Evolutionary conservation across 2,113 vertebrate species (phyloP).

Genomic region (Promerops cafer): DNA sequence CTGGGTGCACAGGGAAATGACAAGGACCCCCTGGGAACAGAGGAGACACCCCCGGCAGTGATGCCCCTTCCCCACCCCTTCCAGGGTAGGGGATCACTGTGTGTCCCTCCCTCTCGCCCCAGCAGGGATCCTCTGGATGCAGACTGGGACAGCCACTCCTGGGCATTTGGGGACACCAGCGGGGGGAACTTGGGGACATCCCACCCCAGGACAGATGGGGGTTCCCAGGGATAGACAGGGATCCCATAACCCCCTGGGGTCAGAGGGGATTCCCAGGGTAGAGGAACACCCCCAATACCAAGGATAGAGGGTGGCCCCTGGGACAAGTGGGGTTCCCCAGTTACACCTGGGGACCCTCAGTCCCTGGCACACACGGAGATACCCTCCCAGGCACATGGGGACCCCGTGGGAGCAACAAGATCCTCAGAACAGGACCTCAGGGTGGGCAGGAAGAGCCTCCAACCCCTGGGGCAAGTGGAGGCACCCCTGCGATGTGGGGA

Average conservation of each 20-base stretch:
- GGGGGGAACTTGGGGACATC: not conserved
- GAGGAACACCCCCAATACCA: not conserved
- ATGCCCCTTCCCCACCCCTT: not conserved
- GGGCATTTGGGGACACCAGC: not conserved
- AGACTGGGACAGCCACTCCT: not conserved
- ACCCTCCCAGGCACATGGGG: too few species aligned
- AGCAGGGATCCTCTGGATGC: not conserved
- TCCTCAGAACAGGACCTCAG: not conserved
- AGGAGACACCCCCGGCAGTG: rapidly evolving
- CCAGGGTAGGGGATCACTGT: too few species aligned
- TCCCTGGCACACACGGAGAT: rapidly evolving
- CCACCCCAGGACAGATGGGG: not conserved
- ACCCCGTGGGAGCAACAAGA: rapidly evolving
- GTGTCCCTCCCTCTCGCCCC: too few species aligned
- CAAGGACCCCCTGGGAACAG: not conserved
- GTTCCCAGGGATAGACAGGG: not conserved
- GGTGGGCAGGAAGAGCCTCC: not conserved
- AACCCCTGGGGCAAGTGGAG: not conserved
- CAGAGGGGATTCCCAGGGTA: not conserved
- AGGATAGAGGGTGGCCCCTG: not conserved
- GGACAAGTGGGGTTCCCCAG: not conserved
- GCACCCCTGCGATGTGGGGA: not conserved
- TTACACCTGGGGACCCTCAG: not conserved
- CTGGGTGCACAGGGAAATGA: not conserved
- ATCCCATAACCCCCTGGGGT: not conserved